Conservation (phyloP, 2,797 vertebrate species). For the Crenuchus spilurus region DNA sequence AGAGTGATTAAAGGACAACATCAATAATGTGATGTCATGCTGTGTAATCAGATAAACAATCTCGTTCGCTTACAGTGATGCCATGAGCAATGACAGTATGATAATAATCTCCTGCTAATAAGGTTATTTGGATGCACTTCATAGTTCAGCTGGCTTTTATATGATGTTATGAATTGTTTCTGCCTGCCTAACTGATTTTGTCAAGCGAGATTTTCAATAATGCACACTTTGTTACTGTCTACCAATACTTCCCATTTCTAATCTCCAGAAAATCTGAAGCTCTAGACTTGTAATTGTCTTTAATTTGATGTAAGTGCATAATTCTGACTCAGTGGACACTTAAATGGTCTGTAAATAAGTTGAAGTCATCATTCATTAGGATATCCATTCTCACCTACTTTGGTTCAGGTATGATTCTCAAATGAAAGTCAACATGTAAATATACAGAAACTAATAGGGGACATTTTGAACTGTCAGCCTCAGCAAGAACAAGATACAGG, state of each 20-base stretch:
- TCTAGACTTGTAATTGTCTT: neutral
- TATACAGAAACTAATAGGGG: neutral
- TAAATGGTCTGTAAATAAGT: too few relatives aligned
- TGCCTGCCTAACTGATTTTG: neutral
- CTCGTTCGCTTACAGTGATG: constrained; percentile 34
- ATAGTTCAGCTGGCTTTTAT: constrained; percentile 5
- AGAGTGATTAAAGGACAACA: constrained; percentile 27
- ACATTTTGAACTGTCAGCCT: constrained; percentile 27
- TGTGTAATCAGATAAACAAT: constrained; percentile 47
- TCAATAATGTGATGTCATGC: constrained; percentile 49
- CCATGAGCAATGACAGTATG: constrained; percentile 30
- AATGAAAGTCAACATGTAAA: neutral
- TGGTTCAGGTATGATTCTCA: neutral
- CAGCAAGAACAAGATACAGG: constrained; percentile 44
- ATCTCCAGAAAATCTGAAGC: neutral
- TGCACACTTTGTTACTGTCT: too few relatives aligned
- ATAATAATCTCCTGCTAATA: constrained; percentile 38
- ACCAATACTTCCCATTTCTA: too few relatives aligned
- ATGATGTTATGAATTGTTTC: neutral
- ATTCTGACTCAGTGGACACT: neutral
- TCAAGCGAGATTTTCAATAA: neutral
- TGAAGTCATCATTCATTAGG: too few relatives aligned
- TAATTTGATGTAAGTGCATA: neutral
- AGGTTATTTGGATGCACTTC: constrained; percentile 19
- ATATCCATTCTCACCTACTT: neutral